Evolutionary conservation across 2,888 invertebrate species (phyloP), one percentile per base, ranked within the genome.

Genomic region (Sclerodermus sp.): DNA sequence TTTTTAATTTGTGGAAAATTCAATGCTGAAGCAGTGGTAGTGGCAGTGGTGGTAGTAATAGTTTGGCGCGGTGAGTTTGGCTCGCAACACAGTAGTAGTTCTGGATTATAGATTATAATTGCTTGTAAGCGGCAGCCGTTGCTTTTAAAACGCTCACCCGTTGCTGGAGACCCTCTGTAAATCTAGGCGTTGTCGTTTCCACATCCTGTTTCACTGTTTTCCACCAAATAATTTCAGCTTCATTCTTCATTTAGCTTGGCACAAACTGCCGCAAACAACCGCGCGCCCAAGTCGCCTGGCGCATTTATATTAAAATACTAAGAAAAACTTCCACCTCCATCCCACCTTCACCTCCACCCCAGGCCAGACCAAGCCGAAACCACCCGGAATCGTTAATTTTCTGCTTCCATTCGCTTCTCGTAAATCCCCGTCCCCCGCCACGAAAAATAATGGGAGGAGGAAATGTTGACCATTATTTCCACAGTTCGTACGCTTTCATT

Each of bases 221-320:
- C 73, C 70, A 72, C 71, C 73, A 77, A 77, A 78, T 78, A 78
- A 77, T 77, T 77, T 75, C 74, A 73, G 77, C 76, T 77, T 76
- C 77, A 78, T 78, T 78, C 77, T 77, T 77, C 77, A 77, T 77
- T 77, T 76, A 74, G 71, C 74, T 74, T 76, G 76, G 77, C 75
- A 77, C 76, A 74, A 77, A 76, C 77, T 77, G 77, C 77, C 77
- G 75, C 77, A 76, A 77, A 77, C 77, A 77, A 77, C 34, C 34
- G 34, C 12, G 34, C 34, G 34, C n/a, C 34, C 59, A 64, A 64
- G 64, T 66, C 55, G 49, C 68, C 23, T 71, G 67, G 73, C 68
- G 74, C 76, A 76, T 77, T 77, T 77, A 77, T 77, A 77, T 77
- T 77, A 77, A 77, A 77, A 77, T 70, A 70, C 74, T 74, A 74